Base-by-base conservation (phyloP, 2,888 invertebrate genomes). In the Dryocosmus kuriphilus region DNA sequence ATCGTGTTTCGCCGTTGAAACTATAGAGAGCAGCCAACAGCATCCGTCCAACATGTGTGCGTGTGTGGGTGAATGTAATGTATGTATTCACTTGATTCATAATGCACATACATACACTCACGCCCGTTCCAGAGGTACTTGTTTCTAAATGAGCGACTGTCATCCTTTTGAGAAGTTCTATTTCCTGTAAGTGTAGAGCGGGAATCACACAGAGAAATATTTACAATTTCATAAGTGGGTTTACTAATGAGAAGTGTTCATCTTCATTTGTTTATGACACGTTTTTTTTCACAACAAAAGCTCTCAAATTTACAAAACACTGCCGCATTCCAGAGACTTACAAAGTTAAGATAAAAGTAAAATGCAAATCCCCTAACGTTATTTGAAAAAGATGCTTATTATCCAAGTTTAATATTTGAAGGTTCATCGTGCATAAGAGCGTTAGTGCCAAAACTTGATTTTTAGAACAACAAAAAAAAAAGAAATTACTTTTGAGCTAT, bases 71-170 rank as follows among this genome's bases (percentile, higher is more conserved):
- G 32, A n/a, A n/a, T 61, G 30, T 30, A 61, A 61, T 61, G 30
- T 62, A 62, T 62, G 19, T 62, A 32, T 30, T 14, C 30, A 16
- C 62, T 30, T 62, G 62, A 32, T 62, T 62, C 62, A 62, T 62
- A 32, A 19, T 62, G 62, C 30, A 32, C 32, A 19, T 30, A 32
- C 35, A 62, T 62, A 30, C 32, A 30, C 30, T 62, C 30, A 32
- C 62, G 62, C 32, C 62, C 62, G 62, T 62, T 30, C 30, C 62
- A 62, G 62, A 62, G 30, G 62, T 62, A 62, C 62, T 62, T 62
- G 62, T 62, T 62, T 62, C 62, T 62, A 62, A 62, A 32, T 62
- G 62, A 32, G 62, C 62, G 62, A 62, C 62, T 62, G 30, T 32
- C 62, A 62, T 62, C 62, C 62, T 62, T 62, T 62, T 62, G 62